A percentile compares a stretch with the other conserved stretches of the same genome.
Evolutionary conservation across 2,113 vertebrate species (phyloP).

Genomic region (Oreochromis niloticus): DNA sequence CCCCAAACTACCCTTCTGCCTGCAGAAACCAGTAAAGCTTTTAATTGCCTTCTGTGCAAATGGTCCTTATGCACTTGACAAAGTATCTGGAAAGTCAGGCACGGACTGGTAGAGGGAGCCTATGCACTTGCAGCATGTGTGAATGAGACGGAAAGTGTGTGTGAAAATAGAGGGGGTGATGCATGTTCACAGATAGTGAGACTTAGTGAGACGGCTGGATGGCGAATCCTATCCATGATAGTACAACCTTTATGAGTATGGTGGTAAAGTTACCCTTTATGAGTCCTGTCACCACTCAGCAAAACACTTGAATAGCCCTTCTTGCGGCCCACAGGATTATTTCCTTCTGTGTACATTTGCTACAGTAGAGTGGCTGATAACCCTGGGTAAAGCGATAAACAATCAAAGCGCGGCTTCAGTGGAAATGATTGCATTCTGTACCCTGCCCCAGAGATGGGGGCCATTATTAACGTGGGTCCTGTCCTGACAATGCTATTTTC

Average conservation of each 20-base stretch:
- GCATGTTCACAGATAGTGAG: conserved; percentile 6
- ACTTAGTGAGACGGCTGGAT: neutral
- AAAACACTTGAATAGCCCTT: conserved; percentile 47
- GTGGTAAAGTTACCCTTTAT: conserved; percentile 43
- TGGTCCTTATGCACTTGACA: conserved; percentile 77
- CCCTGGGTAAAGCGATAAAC: conserved; percentile 71
- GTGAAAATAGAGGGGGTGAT: neutral
- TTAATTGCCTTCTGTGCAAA: conserved; percentile 99
- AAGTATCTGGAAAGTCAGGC: conserved; percentile 71
- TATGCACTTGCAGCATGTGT: conserved; percentile 21
- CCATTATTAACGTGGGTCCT: conserved; percentile 76
- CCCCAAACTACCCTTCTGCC: conserved; percentile 94
- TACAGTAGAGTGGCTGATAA: conserved; percentile 66
- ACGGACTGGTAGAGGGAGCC: conserved; percentile 42
- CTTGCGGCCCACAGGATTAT: conserved; percentile 42
- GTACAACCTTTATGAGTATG: conserved; percentile 38
- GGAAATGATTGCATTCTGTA: conserved; percentile 71
- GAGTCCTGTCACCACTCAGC: conserved; percentile 43
- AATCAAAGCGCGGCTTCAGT: conserved; percentile 78
- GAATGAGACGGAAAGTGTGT: conserved; percentile 19
- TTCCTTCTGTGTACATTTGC: conserved; percentile 58
- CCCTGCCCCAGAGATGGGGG: conserved; percentile 63
- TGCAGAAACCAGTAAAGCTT: conserved; percentile 98
- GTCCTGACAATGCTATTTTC: conserved; percentile 79
- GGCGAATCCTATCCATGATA: conserved; percentile 33